Conservation (phyloP, 1,140 invertebrate genomes). For the Calephelis nemesis region DNA sequence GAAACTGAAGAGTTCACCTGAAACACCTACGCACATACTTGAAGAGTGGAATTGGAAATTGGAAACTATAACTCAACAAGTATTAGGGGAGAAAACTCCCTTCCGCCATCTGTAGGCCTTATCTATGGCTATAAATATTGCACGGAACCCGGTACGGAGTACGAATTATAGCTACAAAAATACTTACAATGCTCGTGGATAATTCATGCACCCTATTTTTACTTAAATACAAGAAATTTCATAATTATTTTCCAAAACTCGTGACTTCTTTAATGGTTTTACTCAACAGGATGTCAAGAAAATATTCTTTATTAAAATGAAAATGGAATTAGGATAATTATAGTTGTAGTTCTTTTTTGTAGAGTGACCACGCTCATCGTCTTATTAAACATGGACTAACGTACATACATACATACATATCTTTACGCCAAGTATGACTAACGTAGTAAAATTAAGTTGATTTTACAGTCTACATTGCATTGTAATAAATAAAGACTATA, state of each 20-base stretch:
- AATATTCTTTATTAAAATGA: too few relatives aligned
- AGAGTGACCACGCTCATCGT: too few relatives aligned
- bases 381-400: too few relatives aligned
- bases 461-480: too few relatives aligned
- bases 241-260: constrained; percentile 63
- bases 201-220: constrained; percentile 72
- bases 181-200: constrained; percentile 70
- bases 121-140: constrained; percentile 72
- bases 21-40: constrained; percentile 50
- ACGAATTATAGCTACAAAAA: constrained; percentile 69
- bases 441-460: too few relatives aligned
- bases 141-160: constrained; percentile 62
- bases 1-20: constrained; percentile 34
- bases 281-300: too few relatives aligned
- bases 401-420: too few relatives aligned
- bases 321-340: too few relatives aligned
- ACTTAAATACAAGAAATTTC: constrained; percentile 65
- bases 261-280: constrained; percentile 42
- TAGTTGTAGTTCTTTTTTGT: too few relatives aligned
- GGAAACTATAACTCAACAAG: constrained; percentile 76
- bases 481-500: too few relatives aligned
- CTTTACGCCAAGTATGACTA: too few relatives aligned
- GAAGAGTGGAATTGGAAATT: constrained; percentile 71
- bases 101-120: constrained; percentile 75
- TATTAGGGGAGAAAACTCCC: constrained; percentile 74